These are phyloP conservation scores for Miichthys miiuy DNA, from an alignment of 2,797 vertebrate genomes.

Conservation along the genomic window DNA sequence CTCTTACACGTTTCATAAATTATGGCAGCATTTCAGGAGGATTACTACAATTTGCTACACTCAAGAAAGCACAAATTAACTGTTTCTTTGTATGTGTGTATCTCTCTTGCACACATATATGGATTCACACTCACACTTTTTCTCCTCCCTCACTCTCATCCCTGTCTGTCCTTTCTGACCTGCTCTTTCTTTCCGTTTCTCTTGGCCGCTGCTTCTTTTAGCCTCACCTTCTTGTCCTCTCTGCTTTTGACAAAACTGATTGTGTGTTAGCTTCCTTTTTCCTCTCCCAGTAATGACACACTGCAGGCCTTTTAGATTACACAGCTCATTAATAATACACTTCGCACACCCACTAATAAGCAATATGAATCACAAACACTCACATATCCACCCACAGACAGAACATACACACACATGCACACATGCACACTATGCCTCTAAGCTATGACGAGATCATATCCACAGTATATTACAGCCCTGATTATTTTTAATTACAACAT, in stretches of 20 bases:
- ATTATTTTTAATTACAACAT: constrained; percentile 70
- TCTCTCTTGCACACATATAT: background rate
- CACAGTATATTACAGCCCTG: constrained; percentile 52
- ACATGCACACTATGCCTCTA: constrained; percentile 22
- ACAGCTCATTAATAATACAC: constrained; percentile 66
- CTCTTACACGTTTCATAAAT: constrained; percentile 20
- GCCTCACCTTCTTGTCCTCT: constrained; percentile 13
- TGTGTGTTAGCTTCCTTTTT: constrained; percentile 31
- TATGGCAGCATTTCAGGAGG: constrained; percentile 28
- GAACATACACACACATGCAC: constrained; percentile 20
- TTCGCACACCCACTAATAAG: constrained; percentile 55
- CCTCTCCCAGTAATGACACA: constrained; percentile 52
- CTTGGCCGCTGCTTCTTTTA: background rate
- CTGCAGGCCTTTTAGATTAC: constrained; percentile 57
- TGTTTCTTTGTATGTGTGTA: background rate
- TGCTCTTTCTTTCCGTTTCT: background rate
- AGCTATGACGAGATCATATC: constrained; percentile 52
- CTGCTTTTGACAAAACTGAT: constrained; percentile 18
- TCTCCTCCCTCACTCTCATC: background rate
- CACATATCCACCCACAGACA: constrained; percentile 37
- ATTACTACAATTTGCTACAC: constrained; percentile 16
- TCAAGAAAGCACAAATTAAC: constrained; percentile 8
- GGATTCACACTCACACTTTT: background rate
- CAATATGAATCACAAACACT: constrained; percentile 58
- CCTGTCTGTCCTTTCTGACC: background rate